Percentiles rank a stretch among this genome's conserved stretches.
Evolutionary conservation across 2,888 invertebrate species (phyloP).

Genomic region (Listrodromus nycthemerus): DNA sequence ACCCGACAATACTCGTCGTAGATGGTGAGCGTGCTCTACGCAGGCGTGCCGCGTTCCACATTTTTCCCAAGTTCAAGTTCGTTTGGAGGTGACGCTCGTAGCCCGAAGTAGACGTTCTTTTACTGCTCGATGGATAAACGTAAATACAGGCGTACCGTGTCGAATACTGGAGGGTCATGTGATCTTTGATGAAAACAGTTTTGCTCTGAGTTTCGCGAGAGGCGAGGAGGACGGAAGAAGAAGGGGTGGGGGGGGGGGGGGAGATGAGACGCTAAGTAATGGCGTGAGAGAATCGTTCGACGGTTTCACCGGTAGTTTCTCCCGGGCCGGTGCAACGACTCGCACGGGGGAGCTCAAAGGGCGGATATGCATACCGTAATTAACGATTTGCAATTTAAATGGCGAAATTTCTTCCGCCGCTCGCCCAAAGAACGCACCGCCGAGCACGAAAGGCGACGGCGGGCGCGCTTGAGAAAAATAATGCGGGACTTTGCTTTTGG

Average conservation of each 20-base stretch:
- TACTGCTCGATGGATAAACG: background rate
- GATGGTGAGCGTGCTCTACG: conserved; percentile 17
- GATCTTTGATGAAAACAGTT: conserved; percentile 51
- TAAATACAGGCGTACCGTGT: conserved; percentile 12
- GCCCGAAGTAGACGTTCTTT: conserved; percentile 38
- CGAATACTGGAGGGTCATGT: conserved; percentile 42
- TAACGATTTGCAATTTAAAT: conserved; percentile 76
- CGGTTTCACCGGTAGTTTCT: conserved; percentile 60
- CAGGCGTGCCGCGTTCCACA: conserved; percentile 68
- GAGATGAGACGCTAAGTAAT: conserved; percentile 60
- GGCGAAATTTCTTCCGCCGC: conserved; percentile 50
- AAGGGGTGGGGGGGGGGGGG: conserved; percentile 24
- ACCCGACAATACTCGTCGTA: conserved; percentile 36
- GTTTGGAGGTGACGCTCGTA: conserved; percentile 70
- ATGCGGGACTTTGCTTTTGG: conserved; percentile 14
- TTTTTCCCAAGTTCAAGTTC: conserved; percentile 77
- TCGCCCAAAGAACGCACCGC: background rate
- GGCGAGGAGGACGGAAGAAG: conserved; percentile 25
- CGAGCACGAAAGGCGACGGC: conserved; percentile 30
- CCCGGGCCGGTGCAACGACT: conserved; percentile 25
- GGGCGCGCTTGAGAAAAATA: conserved; percentile 1
- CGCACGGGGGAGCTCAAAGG: conserved; percentile 67
- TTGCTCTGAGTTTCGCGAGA: conserved; percentile 1
- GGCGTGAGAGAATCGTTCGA: conserved; percentile 69
- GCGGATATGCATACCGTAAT: conserved; percentile 73